Evolutionary conservation across 2,888 invertebrate species (phyloP).

Genomic region (Drosophila quinaria): DNA sequence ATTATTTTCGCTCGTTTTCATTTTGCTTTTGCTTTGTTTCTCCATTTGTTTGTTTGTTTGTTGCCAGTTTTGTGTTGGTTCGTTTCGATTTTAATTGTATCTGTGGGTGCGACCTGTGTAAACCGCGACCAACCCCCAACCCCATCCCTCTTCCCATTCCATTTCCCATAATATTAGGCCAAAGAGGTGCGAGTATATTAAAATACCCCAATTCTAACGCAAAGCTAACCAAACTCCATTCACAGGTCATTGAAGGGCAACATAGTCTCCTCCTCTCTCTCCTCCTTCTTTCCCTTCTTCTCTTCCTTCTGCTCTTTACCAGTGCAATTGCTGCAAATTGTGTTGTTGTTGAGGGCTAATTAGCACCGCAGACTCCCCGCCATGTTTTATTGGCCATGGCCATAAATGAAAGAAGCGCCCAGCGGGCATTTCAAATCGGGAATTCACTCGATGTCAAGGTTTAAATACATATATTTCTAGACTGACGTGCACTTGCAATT

Average conservation of each 20-base stretch:
- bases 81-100: constrained; percentile 77
- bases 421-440: constrained; percentile 1
- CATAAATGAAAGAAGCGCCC: constrained; percentile 7
- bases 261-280: not conserved
- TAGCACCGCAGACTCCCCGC: constrained; percentile 4
- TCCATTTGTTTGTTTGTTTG: constrained; percentile 58
- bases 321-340: constrained; percentile 12
- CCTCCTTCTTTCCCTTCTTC: no score
- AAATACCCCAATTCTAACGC: constrained; percentile 36
- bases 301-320: not conserved
- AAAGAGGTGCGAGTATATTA: constrained; percentile 68
- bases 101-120: constrained; percentile 40
- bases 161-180: constrained; percentile 18
- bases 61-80: constrained; percentile 46
- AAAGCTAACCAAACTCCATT: constrained; percentile 22
- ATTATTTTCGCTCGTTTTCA: constrained; percentile 79
- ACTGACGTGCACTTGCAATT: not conserved
- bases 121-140: not conserved
- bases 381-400: not conserved
- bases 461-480: not conserved
- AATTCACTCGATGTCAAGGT: not conserved
- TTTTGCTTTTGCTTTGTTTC: constrained; percentile 74
- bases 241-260: constrained; percentile 65
- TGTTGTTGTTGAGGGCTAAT: constrained; percentile 17
- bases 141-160: not conserved